These are phyloP conservation scores for Lagopus leucura DNA, from an alignment of 2,113 vertebrate species.

Conservation along the genomic window DNA sequence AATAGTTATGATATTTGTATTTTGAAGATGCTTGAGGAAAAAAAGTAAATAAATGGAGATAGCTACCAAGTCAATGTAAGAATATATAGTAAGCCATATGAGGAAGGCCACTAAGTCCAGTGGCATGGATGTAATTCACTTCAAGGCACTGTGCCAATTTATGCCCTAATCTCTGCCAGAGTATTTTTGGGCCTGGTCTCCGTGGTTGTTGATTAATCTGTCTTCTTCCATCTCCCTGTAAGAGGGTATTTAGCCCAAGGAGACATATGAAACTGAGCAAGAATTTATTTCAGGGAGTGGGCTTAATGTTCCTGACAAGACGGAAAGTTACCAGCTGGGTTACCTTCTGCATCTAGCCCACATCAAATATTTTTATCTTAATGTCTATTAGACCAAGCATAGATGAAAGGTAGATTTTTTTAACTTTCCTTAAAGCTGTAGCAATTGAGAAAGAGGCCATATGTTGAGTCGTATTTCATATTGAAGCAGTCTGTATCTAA, in stretches of 20 bases:
- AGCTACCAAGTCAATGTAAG: background rate
- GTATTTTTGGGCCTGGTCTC: conserved; percentile 35
- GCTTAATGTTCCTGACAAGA: background rate
- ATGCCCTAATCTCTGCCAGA: background rate
- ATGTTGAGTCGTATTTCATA: background rate
- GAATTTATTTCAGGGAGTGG: background rate
- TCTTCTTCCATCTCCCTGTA: conserved; percentile 2
- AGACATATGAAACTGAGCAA: background rate
- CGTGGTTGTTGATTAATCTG: conserved; percentile 46
- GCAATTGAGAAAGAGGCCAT: background rate
- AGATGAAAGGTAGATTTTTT: background rate
- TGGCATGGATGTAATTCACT: conserved; percentile 11
- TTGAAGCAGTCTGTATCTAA: background rate
- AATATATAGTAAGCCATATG: background rate
- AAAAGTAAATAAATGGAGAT: background rate
- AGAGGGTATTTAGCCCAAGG: background rate
- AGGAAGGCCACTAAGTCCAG: background rate
- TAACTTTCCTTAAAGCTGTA: background rate
- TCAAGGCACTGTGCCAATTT: background rate
- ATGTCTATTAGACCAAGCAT: background rate
- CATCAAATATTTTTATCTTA: background rate
- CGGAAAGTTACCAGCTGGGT: background rate
- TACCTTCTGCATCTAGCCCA: background rate
- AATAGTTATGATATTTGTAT: background rate
- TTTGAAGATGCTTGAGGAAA: background rate